Evolutionary conservation across 2,888 invertebrate species (phyloP).

Genomic region (Calliphora vomitoria): DNA sequence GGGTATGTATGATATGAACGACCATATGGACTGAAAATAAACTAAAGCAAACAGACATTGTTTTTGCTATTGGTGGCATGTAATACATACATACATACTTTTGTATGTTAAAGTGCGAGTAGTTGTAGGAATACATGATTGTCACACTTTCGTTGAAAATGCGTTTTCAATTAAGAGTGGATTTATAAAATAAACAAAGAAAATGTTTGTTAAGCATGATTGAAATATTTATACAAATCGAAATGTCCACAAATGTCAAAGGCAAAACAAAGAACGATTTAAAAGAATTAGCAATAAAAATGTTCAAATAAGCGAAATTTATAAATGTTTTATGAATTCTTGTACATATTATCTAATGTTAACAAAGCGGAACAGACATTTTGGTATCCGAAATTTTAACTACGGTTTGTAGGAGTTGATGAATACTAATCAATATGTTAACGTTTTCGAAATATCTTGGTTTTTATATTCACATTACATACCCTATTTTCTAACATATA

Average conservation of each 20-base stretch:
- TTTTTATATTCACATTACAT: too few relatives aligned
- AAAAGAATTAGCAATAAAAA: conserved; percentile 29
- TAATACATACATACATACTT: background rate
- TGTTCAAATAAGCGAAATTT: background rate
- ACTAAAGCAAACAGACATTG: conserved; percentile 46
- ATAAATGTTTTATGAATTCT: too few relatives aligned
- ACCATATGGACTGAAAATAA: conserved; percentile 47
- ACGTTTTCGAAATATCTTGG: too few relatives aligned
- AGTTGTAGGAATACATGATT: conserved; percentile 43
- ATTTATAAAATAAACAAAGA: conserved; percentile 63
- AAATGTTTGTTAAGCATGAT: conserved; percentile 62
- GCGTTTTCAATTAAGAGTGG: conserved; percentile 67
- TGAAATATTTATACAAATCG: conserved; percentile 60
- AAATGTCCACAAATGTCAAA: conserved; percentile 37
- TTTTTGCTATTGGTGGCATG: conserved; percentile 35
- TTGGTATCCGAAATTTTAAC: too few relatives aligned
- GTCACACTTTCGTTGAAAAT: conserved; percentile 70
- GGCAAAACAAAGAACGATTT: conserved; percentile 8
- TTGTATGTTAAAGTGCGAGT: background rate
- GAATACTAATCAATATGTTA: too few relatives aligned
- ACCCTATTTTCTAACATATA: too few relatives aligned
- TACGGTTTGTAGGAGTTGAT: too few relatives aligned
- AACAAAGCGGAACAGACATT: too few relatives aligned
- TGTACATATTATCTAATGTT: too few relatives aligned
- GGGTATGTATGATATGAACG: conserved; percentile 20